phyloP scores from a whole-genome alignment of 1,140 invertebrate species.

The Ooceraea biroi region DNA sequence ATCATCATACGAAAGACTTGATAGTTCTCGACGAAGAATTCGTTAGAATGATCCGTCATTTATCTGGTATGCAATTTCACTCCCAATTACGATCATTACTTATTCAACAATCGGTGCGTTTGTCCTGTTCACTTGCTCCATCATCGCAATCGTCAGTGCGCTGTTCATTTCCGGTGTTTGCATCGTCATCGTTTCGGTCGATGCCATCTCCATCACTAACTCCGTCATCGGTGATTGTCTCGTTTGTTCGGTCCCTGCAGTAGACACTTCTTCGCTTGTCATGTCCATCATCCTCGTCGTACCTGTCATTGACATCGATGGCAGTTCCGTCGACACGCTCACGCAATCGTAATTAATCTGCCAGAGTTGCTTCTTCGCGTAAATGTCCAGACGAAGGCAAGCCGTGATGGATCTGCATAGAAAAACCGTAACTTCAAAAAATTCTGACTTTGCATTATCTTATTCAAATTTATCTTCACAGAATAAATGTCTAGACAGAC shows the following conservation, averaged over 20 bases:
- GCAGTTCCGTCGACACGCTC: constrained; percentile 70
- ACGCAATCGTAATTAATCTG: constrained; percentile 78
- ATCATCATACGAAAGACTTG: no score
- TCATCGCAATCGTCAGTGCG: not conserved
- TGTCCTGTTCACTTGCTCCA: not conserved
- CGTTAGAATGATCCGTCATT: not conserved
- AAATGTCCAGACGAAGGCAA: constrained; percentile 75
- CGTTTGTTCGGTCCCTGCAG: not conserved
- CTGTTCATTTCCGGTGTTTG: constrained; percentile 26
- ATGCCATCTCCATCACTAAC: not conserved
- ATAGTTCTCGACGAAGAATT: no score
- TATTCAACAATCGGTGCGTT: constrained; percentile 44
- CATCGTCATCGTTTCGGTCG: not conserved
- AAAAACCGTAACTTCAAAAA: not conserved
- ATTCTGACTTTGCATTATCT: no score
- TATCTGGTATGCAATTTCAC: not conserved
- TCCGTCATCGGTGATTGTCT: constrained; percentile 13
- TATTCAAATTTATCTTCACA: no score
- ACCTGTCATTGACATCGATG: constrained; percentile 15
- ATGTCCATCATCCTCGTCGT: not conserved
- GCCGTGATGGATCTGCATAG: constrained; percentile 72
- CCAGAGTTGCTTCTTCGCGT: constrained; percentile 75
- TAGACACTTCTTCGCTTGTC: not conserved
- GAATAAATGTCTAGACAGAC: not conserved
- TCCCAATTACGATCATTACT: not conserved